phyloP scores from a whole-genome alignment of 2,888 invertebrate species.

The Apomyelois bistriatella region DNA sequence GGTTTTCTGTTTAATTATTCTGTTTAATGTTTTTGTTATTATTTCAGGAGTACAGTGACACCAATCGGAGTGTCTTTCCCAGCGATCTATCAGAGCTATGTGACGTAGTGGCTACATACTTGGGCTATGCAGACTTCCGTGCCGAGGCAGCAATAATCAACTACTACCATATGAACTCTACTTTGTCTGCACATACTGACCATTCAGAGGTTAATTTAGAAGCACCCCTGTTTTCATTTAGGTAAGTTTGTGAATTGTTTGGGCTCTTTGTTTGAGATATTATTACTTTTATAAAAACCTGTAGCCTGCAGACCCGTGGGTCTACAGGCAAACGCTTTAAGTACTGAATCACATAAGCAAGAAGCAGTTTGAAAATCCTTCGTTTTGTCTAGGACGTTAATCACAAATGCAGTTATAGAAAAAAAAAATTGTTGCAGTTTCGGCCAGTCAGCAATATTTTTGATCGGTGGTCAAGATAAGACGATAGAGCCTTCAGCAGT shows the following conservation, averaged over 20 bases:
- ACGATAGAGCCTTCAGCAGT: slow-evolving; percentile 85
- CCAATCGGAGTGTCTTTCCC: slow-evolving; percentile 85
- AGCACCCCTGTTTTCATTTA: slow-evolving; percentile 95
- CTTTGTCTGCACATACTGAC: slow-evolving; percentile 96
- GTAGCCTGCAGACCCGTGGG: too few species aligned
- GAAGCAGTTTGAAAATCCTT: too few species aligned
- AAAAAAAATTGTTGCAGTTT: slow-evolving; percentile 82
- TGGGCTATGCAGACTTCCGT: slow-evolving; percentile 81
- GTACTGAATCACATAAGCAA: too few species aligned
- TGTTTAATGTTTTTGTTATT: slow-evolving; percentile 13
- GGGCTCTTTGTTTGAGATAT: background rate
- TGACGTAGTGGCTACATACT: slow-evolving; percentile 78
- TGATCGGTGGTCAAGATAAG: slow-evolving; percentile 90
- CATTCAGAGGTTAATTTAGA: slow-evolving; percentile 92
- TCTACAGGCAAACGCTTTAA: too few species aligned
- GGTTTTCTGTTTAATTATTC: too few species aligned
- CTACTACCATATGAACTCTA: slow-evolving; percentile 96
- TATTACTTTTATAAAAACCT: too few species aligned
- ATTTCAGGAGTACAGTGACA: slow-evolving; percentile 84
- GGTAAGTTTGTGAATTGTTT: slow-evolving; percentile 68
- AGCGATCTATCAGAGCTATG: slow-evolving; percentile 84
- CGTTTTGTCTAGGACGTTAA: too few species aligned
- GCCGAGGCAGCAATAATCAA: slow-evolving; percentile 98
- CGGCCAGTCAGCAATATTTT: slow-evolving; percentile 96
- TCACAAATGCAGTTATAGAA: too few species aligned